Percentiles rank a stretch among this genome's conserved stretches.
Evolutionary conservation across 2,797 vertebrate genomes (phyloP).

Genomic region (Ambastaia sidthimunki): DNA sequence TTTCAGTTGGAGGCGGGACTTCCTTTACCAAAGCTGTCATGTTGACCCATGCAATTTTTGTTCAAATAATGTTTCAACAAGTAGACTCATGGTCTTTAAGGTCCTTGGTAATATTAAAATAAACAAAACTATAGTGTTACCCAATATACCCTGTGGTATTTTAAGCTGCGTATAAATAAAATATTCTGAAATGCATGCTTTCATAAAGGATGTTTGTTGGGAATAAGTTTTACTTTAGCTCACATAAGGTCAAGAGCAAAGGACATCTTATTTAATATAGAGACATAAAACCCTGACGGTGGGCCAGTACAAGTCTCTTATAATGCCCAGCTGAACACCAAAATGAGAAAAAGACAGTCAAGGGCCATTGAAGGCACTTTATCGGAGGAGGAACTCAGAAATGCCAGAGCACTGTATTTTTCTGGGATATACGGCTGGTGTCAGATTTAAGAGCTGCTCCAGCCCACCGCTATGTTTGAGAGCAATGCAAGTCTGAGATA

Average conservation of each 20-base stretch:
- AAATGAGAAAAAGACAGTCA: slow-evolving; percentile 38
- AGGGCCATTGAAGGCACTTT: slow-evolving; percentile 31
- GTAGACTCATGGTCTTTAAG: neutral
- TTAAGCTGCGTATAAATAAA: neutral
- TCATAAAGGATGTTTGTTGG: slow-evolving; percentile 23
- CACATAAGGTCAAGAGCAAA: slow-evolving; percentile 41
- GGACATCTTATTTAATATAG: slow-evolving; percentile 42
- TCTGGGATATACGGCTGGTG: slow-evolving; percentile 38
- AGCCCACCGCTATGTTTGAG: slow-evolving; percentile 37
- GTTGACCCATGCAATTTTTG: too few species aligned
- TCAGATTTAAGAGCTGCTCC: slow-evolving; percentile 36
- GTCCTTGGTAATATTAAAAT: neutral
- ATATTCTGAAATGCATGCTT: slow-evolving; percentile 10
- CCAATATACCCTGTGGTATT: neutral
- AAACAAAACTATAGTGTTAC: neutral
- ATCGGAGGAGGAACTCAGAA: slow-evolving; percentile 31
- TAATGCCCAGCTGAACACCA: slow-evolving; percentile 36
- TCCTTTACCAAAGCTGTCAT: too few species aligned
- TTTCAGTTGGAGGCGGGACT: too few species aligned
- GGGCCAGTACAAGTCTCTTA: slow-evolving; percentile 10
- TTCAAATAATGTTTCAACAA: too few species aligned
- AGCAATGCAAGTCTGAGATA: slow-evolving; percentile 20
- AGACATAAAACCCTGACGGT: slow-evolving; percentile 38
- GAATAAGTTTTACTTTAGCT: slow-evolving; percentile 35
- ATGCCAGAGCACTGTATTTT: slow-evolving; percentile 28